phyloP scores from a whole-genome alignment of 2,797 vertebrate genomes.

The Crypturellus tataupa region DNA sequence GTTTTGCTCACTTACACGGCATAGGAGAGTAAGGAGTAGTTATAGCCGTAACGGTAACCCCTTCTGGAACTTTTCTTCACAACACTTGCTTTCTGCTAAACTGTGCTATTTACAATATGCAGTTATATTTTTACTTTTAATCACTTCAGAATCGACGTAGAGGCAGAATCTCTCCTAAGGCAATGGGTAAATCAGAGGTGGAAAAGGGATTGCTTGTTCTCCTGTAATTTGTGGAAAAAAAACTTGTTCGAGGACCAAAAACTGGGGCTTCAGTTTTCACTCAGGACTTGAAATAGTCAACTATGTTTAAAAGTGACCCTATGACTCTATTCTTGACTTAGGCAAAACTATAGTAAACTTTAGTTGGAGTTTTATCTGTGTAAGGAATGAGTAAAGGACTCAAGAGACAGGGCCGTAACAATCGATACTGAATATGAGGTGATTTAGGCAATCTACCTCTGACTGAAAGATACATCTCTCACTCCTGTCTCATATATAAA shows the following conservation, averaged over 20 bases:
- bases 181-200: neutral
- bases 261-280: fast-evolving
- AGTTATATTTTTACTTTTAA: neutral
- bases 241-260: neutral
- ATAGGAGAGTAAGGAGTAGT: neutral
- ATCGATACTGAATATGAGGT: no score
- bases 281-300: neutral
- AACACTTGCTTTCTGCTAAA: neutral
- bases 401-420: neutral
- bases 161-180: neutral
- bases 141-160: neutral
- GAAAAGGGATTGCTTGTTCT: neutral
- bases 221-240: neutral
- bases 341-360: neutral
- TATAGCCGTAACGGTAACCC: fast-evolving
- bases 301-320: neutral
- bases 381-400: neutral
- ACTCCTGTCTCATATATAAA: neutral
- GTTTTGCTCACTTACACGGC: neutral
- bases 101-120: neutral
- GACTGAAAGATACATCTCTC: neutral
- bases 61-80: neutral
- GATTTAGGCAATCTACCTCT: neutral
- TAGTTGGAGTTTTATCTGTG: neutral
- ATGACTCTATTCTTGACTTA: neutral